Evolutionary conservation across 1,140 invertebrate species (phyloP).

Genomic region (Leptinotarsa texana): DNA sequence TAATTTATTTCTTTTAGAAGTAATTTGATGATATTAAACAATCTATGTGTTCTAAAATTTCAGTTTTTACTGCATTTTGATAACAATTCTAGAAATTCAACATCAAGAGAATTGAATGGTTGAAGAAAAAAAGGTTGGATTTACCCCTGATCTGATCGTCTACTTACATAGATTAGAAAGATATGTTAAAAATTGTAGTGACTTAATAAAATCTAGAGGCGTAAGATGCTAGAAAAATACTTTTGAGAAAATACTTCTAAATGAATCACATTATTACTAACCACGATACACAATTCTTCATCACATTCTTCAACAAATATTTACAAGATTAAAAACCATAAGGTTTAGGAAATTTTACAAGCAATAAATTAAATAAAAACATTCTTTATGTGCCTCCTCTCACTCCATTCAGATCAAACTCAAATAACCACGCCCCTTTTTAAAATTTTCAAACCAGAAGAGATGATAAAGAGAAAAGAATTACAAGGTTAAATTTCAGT

Average conservation of each 20-base stretch:
- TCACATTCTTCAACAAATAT: slow-evolving; percentile 31
- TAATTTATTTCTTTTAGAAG: too few relatives aligned
- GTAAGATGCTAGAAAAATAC: slow-evolving; percentile 31
- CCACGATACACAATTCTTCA: slow-evolving; percentile 27
- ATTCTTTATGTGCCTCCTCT: not conserved
- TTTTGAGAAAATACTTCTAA: slow-evolving; percentile 30
- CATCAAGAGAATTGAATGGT: not conserved
- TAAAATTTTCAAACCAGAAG: too few relatives aligned
- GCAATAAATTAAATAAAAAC: slow-evolving; percentile 3
- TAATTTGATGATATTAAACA: too few relatives aligned
- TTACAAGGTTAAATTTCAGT: too few relatives aligned
- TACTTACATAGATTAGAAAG: slow-evolving; percentile 22
- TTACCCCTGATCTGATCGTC: slow-evolving; percentile 20
- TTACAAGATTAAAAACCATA: slow-evolving; percentile 27
- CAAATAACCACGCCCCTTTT: too few relatives aligned
- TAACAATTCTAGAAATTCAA: too few relatives aligned
- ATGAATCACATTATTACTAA: slow-evolving; percentile 29
- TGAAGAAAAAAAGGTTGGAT: not conserved
- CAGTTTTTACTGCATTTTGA: too few relatives aligned
- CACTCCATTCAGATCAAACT: not conserved
- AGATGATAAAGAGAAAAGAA: too few relatives aligned
- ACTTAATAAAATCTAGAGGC: slow-evolving; percentile 16
- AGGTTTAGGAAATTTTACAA: not conserved
- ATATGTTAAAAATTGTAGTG: slow-evolving; percentile 30
- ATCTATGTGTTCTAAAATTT: too few relatives aligned